These are phyloP conservation scores for Takifugu bimaculatus DNA, from an alignment of 2,113 vertebrate genomes.

Conservation along the genomic window DNA sequence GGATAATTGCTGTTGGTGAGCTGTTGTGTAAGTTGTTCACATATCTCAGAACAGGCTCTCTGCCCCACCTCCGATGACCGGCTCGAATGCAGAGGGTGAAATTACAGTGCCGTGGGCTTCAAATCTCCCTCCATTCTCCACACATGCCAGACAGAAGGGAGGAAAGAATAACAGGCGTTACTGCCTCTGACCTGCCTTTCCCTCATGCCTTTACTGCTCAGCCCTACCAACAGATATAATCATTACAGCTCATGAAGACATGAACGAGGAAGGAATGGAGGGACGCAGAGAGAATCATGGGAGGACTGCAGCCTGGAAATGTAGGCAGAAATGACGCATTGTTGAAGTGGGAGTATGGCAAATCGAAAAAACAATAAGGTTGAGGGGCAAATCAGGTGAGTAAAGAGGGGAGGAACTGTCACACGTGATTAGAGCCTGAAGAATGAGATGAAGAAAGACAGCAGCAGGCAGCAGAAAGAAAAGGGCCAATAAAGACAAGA, in stretches of 20 bases:
- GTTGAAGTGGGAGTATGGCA: slow-evolving; percentile 17
- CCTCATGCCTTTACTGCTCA: slow-evolving; percentile 17
- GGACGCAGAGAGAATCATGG: slow-evolving; percentile 21
- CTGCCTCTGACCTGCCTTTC: slow-evolving; percentile 24
- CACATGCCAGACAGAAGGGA: slow-evolving; percentile 66
- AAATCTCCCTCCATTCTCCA: slow-evolving; percentile 61
- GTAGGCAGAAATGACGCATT: slow-evolving; percentile 6
- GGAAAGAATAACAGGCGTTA: slow-evolving; percentile 65
- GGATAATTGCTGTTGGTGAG: too few species aligned
- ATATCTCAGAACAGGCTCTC: slow-evolving; percentile 37
- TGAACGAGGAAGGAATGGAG: slow-evolving; percentile 7
- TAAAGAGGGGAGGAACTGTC: neutral
- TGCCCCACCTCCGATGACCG: slow-evolving; percentile 26
- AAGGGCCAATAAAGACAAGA: slow-evolving; percentile 5
- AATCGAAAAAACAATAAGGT: slow-evolving; percentile 13
- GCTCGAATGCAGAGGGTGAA: slow-evolving; percentile 43
- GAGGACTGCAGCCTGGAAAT: slow-evolving; percentile 11
- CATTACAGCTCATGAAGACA: slow-evolving; percentile 47
- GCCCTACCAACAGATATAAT: slow-evolving; percentile 51
- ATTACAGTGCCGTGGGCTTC: slow-evolving; percentile 54
- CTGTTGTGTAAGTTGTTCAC: too few species aligned
- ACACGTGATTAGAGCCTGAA: neutral
- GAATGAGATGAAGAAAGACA: neutral
- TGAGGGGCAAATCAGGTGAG: neutral
- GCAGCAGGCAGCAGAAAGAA: neutral